Evolutionary conservation across 1,140 invertebrate genomes (phyloP), one percentile per base, ranked within the genome.

Genomic region (Scaptomyza montana): DNA sequence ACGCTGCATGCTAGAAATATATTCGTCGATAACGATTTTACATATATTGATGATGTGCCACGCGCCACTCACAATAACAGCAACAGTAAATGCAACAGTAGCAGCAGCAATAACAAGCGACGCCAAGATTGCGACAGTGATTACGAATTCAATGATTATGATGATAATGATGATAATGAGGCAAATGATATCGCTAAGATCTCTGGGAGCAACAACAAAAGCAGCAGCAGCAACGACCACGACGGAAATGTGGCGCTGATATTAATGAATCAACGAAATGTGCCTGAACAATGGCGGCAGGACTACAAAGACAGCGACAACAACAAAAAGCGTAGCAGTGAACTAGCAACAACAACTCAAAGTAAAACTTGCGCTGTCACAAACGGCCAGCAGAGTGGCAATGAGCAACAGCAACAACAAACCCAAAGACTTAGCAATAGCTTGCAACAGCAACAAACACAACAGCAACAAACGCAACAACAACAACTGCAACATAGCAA

Each of bases 391-490:
- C 78, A 64, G 65, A 87, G 84, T 87, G 82, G 78, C 84, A 87
- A 87, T 87, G 82, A 82, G 78, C 82, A 82, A 57, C 67, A 74
- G 62, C 76, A 77, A 89, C 85, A 87, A 90, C 71, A 68, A 91
- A 91, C 74, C 90, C 90, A 91, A 91, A 91, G 90, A 91, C 90
- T 87, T 82, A 85, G 80, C 80, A 84, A 79, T 89, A 89, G 79
- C 85, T 89, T 89, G 78, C 81, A 85, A 77, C 74, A 80, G 63
- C 74, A 78, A 68, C 64, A 70, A 54, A 46, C 60, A 54, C 77
- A 73, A 57, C 63, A 67, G 45, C 77, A 33, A 2, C 28, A 30
- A 30, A 30, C 28, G 49, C 77, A 71, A 43, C 66, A 67, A 53
- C 47, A 68, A 55, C 74, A 78, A 67, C 68, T 64, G 70, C 77